A percentile compares a stretch with the other conserved stretches of the same genome.
These are phyloP conservation scores for Tachuris rubrigastra DNA, from an alignment of 2,113 vertebrate genomes.

Conservation along the genomic window DNA sequence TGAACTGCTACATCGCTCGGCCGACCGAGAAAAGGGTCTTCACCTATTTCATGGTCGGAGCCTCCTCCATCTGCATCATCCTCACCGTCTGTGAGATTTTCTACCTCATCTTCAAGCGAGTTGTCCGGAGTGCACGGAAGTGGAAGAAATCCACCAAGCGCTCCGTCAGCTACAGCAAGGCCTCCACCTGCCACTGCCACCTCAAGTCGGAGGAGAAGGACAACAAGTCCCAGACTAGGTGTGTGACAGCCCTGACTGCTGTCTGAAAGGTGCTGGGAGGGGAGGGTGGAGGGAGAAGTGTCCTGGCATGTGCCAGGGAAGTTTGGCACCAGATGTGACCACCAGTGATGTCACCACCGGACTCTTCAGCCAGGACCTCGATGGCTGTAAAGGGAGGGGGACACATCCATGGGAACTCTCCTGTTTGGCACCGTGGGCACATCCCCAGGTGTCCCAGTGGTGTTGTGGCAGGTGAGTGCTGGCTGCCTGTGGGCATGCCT, in stretches of 20 bases:
- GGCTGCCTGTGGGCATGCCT: neutral
- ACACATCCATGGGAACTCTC: neutral
- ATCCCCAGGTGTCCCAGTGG: neutral
- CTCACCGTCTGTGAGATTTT: constrained; percentile 80
- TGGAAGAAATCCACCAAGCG: constrained; percentile 52
- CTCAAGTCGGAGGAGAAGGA: constrained; percentile 62
- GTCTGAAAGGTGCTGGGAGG: constrained; percentile 34
- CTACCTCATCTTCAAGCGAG: constrained; percentile 79
- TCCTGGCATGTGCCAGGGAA: neutral
- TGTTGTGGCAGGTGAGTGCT: neutral
- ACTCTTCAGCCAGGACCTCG: neutral
- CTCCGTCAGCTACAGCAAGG: constrained; percentile 63
- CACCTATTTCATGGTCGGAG: constrained; percentile 84
- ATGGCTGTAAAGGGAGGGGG: neutral
- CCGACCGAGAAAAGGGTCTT: constrained; percentile 83
- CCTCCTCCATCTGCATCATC: constrained; percentile 78
- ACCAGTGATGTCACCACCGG: neutral
- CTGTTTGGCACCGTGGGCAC: neutral
- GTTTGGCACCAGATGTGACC: neutral
- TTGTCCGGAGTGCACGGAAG: constrained; percentile 33
- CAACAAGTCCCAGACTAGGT: neutral
- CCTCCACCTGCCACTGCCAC: constrained; percentile 75
- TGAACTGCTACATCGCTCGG: constrained; percentile 83
- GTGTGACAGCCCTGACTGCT: constrained; percentile 32
- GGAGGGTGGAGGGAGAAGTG: neutral